Evolutionary conservation across 2,113 vertebrate genomes (phyloP).

Genomic region (Scartelaos histophorus): DNA sequence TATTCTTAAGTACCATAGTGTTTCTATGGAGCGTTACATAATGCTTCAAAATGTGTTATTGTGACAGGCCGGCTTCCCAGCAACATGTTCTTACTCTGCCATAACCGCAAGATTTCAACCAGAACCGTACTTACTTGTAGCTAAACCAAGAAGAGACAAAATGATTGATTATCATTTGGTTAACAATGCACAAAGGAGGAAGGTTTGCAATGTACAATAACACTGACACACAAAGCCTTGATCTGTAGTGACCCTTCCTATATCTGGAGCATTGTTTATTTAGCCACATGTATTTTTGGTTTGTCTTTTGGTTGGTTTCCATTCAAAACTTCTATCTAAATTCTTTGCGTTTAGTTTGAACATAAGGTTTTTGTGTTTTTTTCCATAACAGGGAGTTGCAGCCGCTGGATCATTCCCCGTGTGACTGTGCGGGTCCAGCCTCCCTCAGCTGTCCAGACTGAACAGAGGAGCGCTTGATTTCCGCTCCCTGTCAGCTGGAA

Average conservation of each 20-base stretch:
- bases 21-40: no score
- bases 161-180: not conserved
- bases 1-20: no score
- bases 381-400: constrained; percentile 57
- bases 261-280: constrained; percentile 55
- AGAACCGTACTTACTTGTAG: constrained; percentile 18
- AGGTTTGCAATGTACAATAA: constrained; percentile 42
- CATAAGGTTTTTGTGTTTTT: constrained; percentile 17
- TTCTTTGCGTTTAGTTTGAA: constrained; percentile 30
- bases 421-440: constrained; percentile 28
- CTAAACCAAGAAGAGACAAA: not conserved
- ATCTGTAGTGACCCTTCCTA: constrained; percentile 43
- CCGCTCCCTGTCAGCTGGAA: constrained; percentile 42
- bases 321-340: constrained; percentile 13
- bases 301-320: constrained; percentile 19
- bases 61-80: not conserved
- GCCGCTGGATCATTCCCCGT: constrained; percentile 47
- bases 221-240: constrained; percentile 19
- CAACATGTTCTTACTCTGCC: not conserved
- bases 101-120: constrained; percentile 11
- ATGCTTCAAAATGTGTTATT: no score
- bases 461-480: constrained; percentile 39
- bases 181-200: constrained; percentile 11
- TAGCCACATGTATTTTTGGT: constrained; percentile 56
- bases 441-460: constrained; percentile 48